Conservation (phyloP, 2,797 vertebrate genomes). For the Chrysocyon brachyurus region DNA sequence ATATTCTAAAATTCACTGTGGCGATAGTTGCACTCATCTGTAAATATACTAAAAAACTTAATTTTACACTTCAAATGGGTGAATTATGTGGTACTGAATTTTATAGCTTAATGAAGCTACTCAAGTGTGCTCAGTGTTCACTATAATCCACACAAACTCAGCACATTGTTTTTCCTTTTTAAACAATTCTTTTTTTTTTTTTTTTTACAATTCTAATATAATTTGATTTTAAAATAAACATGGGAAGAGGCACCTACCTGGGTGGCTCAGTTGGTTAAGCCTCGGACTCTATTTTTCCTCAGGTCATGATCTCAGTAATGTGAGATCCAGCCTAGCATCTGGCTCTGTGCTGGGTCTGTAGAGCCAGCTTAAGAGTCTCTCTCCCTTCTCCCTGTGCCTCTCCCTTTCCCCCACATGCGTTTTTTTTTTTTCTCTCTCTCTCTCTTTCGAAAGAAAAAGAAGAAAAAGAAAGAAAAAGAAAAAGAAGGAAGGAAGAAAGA, state of each 20-base stretch:
- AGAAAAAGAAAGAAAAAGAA: not conserved
- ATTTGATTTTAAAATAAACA: conserved; percentile 3
- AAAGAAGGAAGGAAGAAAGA: too few species aligned
- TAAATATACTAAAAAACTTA: not conserved
- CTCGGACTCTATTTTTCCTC: not conserved
- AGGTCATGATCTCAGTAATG: not conserved
- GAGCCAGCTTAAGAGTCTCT: not conserved
- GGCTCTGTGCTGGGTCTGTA: not conserved
- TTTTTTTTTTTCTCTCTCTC: not conserved
- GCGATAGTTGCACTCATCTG: not conserved
- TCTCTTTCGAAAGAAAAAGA: not conserved
- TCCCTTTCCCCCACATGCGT: not conserved
- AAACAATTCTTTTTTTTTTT: not conserved
- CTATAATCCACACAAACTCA: not conserved
- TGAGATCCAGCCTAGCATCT: not conserved
- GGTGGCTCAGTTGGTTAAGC: not conserved
- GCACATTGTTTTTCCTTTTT: not conserved
- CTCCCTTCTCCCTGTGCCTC: not conserved
- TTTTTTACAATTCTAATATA: not conserved
- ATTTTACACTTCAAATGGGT: not conserved
- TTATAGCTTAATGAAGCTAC: not conserved
- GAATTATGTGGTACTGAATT: not conserved
- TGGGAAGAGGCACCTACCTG: not conserved
- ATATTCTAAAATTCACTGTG: not conserved
- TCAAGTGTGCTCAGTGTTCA: not conserved